Percentiles rank a stretch among this genome's conserved stretches.
Evolutionary conservation across 2,113 vertebrate genomes (phyloP).

Genomic region (Engraulis encrasicolus): DNA sequence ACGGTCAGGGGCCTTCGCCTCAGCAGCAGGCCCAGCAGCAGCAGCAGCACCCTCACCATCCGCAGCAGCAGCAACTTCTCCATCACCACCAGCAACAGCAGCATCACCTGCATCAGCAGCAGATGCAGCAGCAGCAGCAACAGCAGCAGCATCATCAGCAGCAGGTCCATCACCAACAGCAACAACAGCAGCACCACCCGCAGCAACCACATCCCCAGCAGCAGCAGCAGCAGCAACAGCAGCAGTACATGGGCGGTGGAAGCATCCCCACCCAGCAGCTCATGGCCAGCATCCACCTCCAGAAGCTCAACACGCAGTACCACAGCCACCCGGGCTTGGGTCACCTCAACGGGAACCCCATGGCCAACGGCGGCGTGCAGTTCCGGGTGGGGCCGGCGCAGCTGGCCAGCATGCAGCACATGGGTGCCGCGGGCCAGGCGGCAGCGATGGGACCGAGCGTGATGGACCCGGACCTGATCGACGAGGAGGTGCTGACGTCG

Average conservation of each 20-base stretch:
- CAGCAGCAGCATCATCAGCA: constrained; percentile 21
- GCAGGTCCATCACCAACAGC: constrained; percentile 38
- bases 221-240: constrained; percentile 64
- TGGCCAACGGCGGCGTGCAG: constrained; percentile 70
- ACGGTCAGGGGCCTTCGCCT: constrained; percentile 54
- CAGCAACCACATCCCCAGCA: constrained; percentile 46
- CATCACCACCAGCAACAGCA: constrained; percentile 61
- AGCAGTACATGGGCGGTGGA: constrained; percentile 85
- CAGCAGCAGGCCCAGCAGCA: constrained; percentile 41
- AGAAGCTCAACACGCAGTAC: constrained; percentile 91
- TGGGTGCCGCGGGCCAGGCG: constrained; percentile 79
- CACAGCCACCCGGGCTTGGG: constrained; percentile 82
- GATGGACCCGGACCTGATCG: constrained; percentile 94
- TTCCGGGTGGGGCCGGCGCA: constrained; percentile 81
- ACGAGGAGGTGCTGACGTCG: constrained; percentile 95
- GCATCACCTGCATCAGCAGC: constrained; percentile 65
- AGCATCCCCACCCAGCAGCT: constrained; percentile 86
- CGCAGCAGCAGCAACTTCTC: constrained; percentile 66
- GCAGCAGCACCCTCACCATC: constrained; percentile 62
- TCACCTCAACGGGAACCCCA: constrained; percentile 77
- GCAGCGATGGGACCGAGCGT: constrained; percentile 82
- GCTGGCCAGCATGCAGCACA: constrained; percentile 82
- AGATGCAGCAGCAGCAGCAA: constrained; percentile 51
- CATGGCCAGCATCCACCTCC: constrained; percentile 91
- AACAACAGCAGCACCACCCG: constrained; percentile 62